Base-by-base conservation (phyloP, 2,888 invertebrate genomes). In the Stramonita haemastoma region DNA sequence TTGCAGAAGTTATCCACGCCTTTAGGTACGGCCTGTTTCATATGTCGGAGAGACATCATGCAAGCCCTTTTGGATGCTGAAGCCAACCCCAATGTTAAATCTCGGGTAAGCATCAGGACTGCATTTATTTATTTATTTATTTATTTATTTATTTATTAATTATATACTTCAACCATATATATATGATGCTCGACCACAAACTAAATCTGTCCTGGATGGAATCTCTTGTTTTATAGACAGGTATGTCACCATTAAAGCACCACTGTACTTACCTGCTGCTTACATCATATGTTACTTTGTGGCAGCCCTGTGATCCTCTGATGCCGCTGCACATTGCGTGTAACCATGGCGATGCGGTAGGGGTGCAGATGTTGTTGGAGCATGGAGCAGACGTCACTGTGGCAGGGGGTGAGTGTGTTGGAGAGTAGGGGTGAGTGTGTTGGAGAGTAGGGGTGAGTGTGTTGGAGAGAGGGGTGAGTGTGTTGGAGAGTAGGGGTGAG, bases 31-130 rank as follows among this genome's bases (percentile, higher is more conserved):
- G 89, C 89, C 13, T 89, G 89, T 70, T 84, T 85, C 77, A 85
- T 84, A 8, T 85, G 89, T 77, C 89, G 89, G 15, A n/a, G 89
- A 6, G 89, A 89, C 57, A 89, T 89, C 85, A 89, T 89, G n/a
- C 89, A 85, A 34, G 84, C 89, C 15, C n/a, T 89, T n/a, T 36
- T 89, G 29, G 73, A 84, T 29, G 89, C 85, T 46, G 89, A 73
- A 8, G 89, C 89, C 19, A 57, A 83, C 29, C 83, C 89, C 26
- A 89, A 89, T 29, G 57, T 84, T 46, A 89, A 89, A 32, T 46
- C 85, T 26, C 66, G 89, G 89, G 89, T 89, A 56, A 85, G 88
- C 34, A 29, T 13, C 6, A 56, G 1, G 22, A 32, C 81, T 29
- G 22, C 5, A 11, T 77, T n/a, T 79, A 17, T 26, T 79, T 79